A percentile compares a stretch with the other conserved stretches of the same genome.
phyloP scores from a whole-genome alignment of 1,140 invertebrate species.

The Papilio polytes region DNA sequence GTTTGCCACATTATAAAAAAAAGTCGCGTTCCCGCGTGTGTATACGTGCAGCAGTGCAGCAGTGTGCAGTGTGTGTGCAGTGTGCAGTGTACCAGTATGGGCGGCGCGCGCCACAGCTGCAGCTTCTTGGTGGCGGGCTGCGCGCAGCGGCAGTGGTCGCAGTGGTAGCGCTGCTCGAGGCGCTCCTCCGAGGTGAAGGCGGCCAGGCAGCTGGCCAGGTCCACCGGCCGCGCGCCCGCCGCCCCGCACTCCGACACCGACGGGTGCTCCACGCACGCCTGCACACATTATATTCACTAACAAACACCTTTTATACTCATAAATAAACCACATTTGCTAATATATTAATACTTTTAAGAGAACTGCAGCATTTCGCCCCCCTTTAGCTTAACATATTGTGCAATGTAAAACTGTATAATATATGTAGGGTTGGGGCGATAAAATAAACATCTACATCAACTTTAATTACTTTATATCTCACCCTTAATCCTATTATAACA shows the following conservation, averaged over 20 bases:
- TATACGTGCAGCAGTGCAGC: no score
- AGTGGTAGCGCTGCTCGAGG: slow-evolving; percentile 93
- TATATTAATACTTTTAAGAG: no score
- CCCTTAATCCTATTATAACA: no score
- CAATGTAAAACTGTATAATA: no score
- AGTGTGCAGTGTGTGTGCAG: no score
- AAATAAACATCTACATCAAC: no score
- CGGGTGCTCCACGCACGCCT: slow-evolving; percentile 89
- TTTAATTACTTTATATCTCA: no score
- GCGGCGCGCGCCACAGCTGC: slow-evolving; percentile 95
- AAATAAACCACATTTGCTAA: no score
- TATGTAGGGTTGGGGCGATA: background rate
- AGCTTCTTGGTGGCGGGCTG: slow-evolving; percentile 94
- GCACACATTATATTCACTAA: background rate
- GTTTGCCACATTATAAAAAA: no score
- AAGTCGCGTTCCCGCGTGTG: no score
- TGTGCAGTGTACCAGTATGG: slow-evolving; percentile 87
- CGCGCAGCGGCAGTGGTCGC: slow-evolving; percentile 91
- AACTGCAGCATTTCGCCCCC: background rate
- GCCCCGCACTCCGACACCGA: slow-evolving; percentile 88
- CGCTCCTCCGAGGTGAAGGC: slow-evolving; percentile 94
- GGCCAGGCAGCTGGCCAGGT: slow-evolving; percentile 91
- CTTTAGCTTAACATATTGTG: no score
- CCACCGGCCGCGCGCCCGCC: slow-evolving; percentile 91
- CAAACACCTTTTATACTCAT: no score